phyloP scores from a whole-genome alignment of 2,888 invertebrate species.

The Serripes groenlandicus region DNA sequence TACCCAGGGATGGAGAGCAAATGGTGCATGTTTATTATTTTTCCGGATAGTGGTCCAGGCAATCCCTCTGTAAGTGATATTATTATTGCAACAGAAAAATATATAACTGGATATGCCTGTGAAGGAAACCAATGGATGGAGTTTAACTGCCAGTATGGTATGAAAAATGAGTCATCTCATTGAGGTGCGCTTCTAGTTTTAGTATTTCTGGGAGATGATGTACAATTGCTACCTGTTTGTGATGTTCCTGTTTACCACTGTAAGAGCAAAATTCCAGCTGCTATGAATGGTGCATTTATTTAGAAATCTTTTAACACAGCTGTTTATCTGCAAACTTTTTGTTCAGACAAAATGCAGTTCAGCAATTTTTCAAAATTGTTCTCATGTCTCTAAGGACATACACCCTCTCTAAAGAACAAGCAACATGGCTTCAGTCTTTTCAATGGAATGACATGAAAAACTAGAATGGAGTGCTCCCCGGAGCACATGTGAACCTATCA shows the following conservation, averaged over 20 bases:
- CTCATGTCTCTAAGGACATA: slow-evolving; percentile 46
- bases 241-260: slow-evolving; percentile 55
- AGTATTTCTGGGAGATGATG: slow-evolving; percentile 66
- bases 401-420: slow-evolving; percentile 23
- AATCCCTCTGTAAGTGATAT: slow-evolving; percentile 8
- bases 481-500: no score
- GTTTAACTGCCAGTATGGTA: slow-evolving; percentile 35
- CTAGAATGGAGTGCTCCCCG: slow-evolving; percentile 45
- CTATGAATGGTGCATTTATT: slow-evolving; percentile 48
- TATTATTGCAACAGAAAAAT: neutral
- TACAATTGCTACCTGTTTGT: slow-evolving; percentile 67
- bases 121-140: no score
- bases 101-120: no score
- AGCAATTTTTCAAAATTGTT: slow-evolving; percentile 38
- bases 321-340: slow-evolving; percentile 39
- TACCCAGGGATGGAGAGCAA: slow-evolving; percentile 32
- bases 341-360: slow-evolving; percentile 42
- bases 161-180: neutral
- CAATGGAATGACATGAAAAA: slow-evolving; percentile 46
- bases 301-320: slow-evolving; percentile 49
- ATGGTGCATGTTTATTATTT: no score
- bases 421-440: slow-evolving; percentile 58
- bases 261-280: slow-evolving; percentile 37
- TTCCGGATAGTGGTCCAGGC: slow-evolving; percentile 6
- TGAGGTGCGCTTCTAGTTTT: slow-evolving; percentile 69